Base-by-base conservation (phyloP, 2,888 invertebrate genomes). In the Orgyia antiqua region DNA sequence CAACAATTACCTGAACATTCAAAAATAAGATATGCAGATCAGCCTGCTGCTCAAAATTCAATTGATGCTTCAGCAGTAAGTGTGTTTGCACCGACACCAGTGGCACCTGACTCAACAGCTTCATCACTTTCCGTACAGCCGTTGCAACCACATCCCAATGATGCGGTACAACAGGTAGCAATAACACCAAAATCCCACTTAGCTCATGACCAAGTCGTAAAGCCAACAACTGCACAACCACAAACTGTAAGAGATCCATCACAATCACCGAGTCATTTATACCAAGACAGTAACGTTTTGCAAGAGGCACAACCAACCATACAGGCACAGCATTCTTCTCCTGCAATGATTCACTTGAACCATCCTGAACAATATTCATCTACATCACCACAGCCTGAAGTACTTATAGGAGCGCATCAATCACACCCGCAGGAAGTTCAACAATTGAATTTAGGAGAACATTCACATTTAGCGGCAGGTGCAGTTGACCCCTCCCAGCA, bases 171-270 rank as follows among this genome's bases (percentile, higher is more conserved):
- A 4, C 27, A 36, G 9, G 3, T 31, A 1, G 21, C 36, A 1
- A 31, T 34, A 4, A 39, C 44, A 2, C 35, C 35, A 20, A 42
- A 36, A 18, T 11, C 27, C 4, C 31, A 41, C 18, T 23, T 30
- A 8, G 3, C 19, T 17, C 19, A 36, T 3, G 44, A 45, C 29
- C 51, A 51, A 29, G 17, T 28, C 12, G 10, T 39, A 21, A 41
- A 44, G 13, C 42, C 54, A 21, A 44, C 52, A 2, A 44, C 45
- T 8, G 31, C 37, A 35, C 33, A 41, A 17, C 58, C 50, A 23
- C 27, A 31, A 10, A 19, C 13, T 24, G 6, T 33, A 4, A 33
- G 19, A 10, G 6, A 8, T n/a, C 10, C 15, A 10, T 2, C 23
- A 30, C 9, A 9, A 9, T 9, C 36, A 26, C 9, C 19, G 3